Conservation (phyloP, 37 sponge, comb jelly and placozoan genomes). For the Agelas oroides region DNA sequence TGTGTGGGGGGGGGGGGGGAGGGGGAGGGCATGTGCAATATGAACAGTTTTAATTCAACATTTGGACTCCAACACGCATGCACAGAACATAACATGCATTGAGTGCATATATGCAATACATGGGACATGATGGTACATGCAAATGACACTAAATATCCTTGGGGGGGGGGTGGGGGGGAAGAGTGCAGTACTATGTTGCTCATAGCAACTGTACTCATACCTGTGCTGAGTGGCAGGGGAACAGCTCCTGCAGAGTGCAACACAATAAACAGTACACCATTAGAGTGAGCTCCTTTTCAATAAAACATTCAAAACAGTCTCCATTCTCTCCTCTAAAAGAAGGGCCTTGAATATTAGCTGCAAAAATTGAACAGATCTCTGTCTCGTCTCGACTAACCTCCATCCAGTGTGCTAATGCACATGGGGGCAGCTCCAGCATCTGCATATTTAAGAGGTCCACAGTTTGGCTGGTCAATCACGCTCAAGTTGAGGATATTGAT, state of each 20-base stretch:
- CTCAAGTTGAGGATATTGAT: not conserved
- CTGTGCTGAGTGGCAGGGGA: constrained; percentile 25
- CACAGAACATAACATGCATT: not conserved
- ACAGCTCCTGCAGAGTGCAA: constrained; percentile 15
- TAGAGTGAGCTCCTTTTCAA: too few relatives aligned
- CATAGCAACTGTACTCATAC: too few relatives aligned
- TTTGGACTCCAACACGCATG: not conserved
- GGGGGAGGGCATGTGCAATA: not conserved
- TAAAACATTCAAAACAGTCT: too few relatives aligned
- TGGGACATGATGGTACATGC: too few relatives aligned
- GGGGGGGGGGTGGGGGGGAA: too few relatives aligned
- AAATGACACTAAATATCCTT: too few relatives aligned
- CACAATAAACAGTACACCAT: not conserved
- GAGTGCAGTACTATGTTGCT: too few relatives aligned
- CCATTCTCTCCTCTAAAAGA: too few relatives aligned
- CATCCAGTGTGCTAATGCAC: constrained; percentile 65
- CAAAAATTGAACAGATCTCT: too few relatives aligned
- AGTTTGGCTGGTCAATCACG: constrained; percentile 46
- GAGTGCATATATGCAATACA: too few relatives aligned
- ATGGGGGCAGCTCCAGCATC: constrained; percentile 62
- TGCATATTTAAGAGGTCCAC: constrained; percentile 29
- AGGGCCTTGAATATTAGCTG: too few relatives aligned
- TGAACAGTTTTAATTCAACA: not conserved
- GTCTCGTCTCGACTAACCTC: constrained; percentile 73
- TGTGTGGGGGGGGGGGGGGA: not conserved